phyloP scores from a whole-genome alignment of 2,888 invertebrate genomes.

The Drosophila cracens region DNA sequence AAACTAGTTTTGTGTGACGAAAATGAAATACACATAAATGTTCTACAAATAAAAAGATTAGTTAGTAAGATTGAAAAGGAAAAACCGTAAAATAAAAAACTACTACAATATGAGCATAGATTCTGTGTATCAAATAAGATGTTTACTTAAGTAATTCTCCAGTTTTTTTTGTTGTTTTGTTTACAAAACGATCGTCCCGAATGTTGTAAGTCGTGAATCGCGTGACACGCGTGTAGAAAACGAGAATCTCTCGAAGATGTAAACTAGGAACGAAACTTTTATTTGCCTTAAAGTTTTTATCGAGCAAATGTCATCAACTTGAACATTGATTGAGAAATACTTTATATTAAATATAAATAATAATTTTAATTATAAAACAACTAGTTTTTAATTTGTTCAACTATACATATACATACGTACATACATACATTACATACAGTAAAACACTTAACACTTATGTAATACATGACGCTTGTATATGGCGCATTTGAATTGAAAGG shows the following conservation, averaged over 20 bases:
- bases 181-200: slow-evolving; percentile 19
- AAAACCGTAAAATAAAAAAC: slow-evolving; percentile 27
- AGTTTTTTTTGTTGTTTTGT: slow-evolving; percentile 14
- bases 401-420: slow-evolving; percentile 10
- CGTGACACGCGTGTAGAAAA: slow-evolving; percentile 40
- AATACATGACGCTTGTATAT: slow-evolving; percentile 59
- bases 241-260: slow-evolving; percentile 56
- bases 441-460: slow-evolving; percentile 38
- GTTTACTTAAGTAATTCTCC: slow-evolving; percentile 35
- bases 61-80: slow-evolving; percentile 46
- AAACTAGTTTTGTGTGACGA: slow-evolving; percentile 53
- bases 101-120: slow-evolving; percentile 47
- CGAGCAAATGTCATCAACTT: slow-evolving; percentile 51
- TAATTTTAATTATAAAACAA: slow-evolving; percentile 35
- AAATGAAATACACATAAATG: slow-evolving; percentile 59
- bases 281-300: slow-evolving; percentile 82
- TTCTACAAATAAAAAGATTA: slow-evolving; percentile 70
- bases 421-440: slow-evolving; percentile 21
- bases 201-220: slow-evolving; percentile 16
- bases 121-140: slow-evolving; percentile 44
- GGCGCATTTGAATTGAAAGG: slow-evolving; percentile 40
- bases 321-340: slow-evolving; percentile 42
- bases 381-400: slow-evolving; percentile 57
- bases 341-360: slow-evolving; percentile 26
- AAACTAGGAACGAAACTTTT: slow-evolving; percentile 84